Base-by-base conservation (phyloP, 2,113 vertebrate genomes). In the Engystomops pustulosus region DNA sequence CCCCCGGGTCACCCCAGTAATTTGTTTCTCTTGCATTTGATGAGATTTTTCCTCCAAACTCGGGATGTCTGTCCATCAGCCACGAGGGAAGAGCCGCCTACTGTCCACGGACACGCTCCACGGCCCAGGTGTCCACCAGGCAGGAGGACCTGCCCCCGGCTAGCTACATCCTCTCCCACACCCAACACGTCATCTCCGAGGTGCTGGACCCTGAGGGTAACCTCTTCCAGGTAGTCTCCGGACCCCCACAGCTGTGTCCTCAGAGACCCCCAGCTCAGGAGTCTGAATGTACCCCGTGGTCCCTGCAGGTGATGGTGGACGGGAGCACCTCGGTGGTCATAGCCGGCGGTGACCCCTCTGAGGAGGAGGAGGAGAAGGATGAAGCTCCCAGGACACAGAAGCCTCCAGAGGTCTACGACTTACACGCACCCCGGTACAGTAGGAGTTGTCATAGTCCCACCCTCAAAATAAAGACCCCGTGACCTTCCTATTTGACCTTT, bases 141-240 rank as follows among this genome's bases (percentile, higher is more conserved):
- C 86, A 79, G 11, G 84, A 92, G 36, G 84, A 90, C 74, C 85
- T 91, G 20, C 89, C 88, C 86, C 74, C 86, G 53, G 94, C 93
- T 85, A 92, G 85, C 71, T 99, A 98, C 80, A 32, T 93, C 88
- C 95, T 98, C 95, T 96, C 91, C 79, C 96, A 96, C 70, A 92
- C 89, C 23, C 90, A 90, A 1, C 86, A 86, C 15, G 88, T 94
- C 25, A 71, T 94, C 80, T 99, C 95, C 89, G 92, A 96, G 34
- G 70, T 95, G 49, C 90, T 89, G n/a, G 98, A 99, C 89, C 87
- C 90, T 0, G 90, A 95, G 45, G 95, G 96, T 76, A 98, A 96
- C 88, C 86, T 84, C 83, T 98, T 97, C 86, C 93, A 97, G 95
- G 98, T 98, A 80, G 84, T 65, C 8, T 1, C 25, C n/a, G n/a